Percentiles rank a stretch among this genome's conserved stretches.
phyloP scores from a whole-genome alignment of 2,113 vertebrate species.

The Silurus asotus region DNA sequence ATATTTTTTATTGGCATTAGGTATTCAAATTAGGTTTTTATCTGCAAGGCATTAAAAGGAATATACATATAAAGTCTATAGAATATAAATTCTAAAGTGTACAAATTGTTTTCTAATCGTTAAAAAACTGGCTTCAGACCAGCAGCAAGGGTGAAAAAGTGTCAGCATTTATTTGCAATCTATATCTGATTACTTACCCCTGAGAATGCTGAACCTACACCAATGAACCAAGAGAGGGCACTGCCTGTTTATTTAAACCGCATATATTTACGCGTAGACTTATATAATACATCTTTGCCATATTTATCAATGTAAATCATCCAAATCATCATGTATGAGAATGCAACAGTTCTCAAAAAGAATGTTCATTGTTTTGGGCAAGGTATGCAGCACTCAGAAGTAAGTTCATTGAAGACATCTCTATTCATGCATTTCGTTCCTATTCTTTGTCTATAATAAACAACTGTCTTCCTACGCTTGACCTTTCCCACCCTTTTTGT shows the following conservation, averaged over 20 bases:
- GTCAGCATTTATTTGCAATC: not conserved
- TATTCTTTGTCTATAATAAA: conserved; percentile 71
- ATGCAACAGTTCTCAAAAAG: not conserved
- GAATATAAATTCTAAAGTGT: not conserved
- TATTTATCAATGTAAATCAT: not conserved
- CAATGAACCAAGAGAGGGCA: conserved; percentile 31
- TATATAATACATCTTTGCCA: not conserved
- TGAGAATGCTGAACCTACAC: conserved; percentile 30
- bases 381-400: conserved; percentile 32
- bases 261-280: no score
- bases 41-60: not conserved
- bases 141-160: conserved; percentile 25
- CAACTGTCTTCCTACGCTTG: conserved; percentile 41
- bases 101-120: not conserved
- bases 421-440: conserved; percentile 54
- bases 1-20: not conserved
- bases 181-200: conserved; percentile 8
- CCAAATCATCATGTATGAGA: not conserved
- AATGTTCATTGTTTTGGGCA: not conserved
- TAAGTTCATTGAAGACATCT: conserved; percentile 48
- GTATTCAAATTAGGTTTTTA: not conserved
- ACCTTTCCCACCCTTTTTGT: conserved; percentile 31
- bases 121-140: conserved; percentile 20
- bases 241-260: not conserved
- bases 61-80: not conserved